These are phyloP conservation scores for Sarcophaga rosellei DNA, from an alignment of 2,888 invertebrate species.

Conservation along the genomic window DNA sequence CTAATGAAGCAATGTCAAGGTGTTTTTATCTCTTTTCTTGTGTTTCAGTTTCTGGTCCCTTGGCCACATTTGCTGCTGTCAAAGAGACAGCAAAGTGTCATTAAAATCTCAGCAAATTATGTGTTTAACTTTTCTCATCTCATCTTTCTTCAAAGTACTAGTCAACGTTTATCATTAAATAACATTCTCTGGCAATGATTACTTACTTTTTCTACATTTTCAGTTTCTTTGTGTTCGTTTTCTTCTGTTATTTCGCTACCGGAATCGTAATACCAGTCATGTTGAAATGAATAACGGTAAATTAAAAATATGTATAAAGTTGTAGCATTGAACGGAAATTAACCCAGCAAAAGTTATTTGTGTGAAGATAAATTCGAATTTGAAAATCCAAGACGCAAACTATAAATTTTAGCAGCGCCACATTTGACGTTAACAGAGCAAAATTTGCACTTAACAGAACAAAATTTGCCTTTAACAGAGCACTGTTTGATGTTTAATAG, in stretches of 20 bases:
- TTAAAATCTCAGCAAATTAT: constrained; percentile 46
- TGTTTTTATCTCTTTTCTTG: background rate
- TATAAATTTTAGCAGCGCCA: too few relatives aligned
- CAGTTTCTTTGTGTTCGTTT: background rate
- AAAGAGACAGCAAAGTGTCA: constrained; percentile 16
- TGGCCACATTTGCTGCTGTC: background rate
- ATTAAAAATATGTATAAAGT: background rate
- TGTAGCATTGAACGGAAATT: constrained; percentile 13
- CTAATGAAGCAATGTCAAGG: constrained; percentile 52
- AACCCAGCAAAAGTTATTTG: constrained; percentile 18
- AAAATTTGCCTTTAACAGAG: too few relatives aligned
- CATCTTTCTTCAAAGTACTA: background rate
- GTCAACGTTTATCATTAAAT: constrained; percentile 4
- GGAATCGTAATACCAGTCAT: constrained; percentile 17
- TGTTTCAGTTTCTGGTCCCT: background rate
- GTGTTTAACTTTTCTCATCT: constrained; percentile 36
- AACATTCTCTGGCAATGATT: background rate
- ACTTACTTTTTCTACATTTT: background rate
- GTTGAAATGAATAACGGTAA: constrained; percentile 10
- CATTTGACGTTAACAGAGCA: too few relatives aligned
- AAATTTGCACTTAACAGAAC: too few relatives aligned
- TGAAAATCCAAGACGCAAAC: too few relatives aligned
- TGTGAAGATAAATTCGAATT: too few relatives aligned
- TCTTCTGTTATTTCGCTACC: constrained; percentile 17
- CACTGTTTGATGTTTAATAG: too few relatives aligned